Conservation (phyloP, 2,888 invertebrate genomes). For the Minunthozetes semirufus region DNA sequence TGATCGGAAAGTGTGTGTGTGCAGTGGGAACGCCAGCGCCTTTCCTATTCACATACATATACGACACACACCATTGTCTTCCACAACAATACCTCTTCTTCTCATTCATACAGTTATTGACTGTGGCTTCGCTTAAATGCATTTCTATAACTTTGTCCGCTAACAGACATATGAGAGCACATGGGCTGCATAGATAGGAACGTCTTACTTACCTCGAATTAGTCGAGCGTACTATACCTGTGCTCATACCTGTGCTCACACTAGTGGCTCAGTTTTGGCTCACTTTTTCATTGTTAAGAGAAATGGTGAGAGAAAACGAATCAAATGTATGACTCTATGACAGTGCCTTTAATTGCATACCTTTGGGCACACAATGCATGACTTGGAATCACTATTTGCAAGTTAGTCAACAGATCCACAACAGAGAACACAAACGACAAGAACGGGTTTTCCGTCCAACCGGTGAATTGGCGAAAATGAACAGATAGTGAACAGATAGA, state of each 20-base stretch:
- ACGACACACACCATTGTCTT: no score
- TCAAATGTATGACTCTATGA: neutral
- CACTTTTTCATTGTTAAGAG: no score
- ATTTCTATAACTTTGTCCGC: constrained; percentile 22
- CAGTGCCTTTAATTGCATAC: neutral
- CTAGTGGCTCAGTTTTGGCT: neutral
- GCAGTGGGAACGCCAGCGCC: neutral
- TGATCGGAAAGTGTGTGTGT: constrained; percentile 15
- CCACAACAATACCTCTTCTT: constrained; percentile 1
- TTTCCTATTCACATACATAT: neutral
- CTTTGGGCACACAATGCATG: neutral
- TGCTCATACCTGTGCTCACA: constrained; percentile 20
- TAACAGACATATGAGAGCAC: neutral
- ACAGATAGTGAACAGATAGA: no score
- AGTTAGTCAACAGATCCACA: no score
- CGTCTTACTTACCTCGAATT: constrained; percentile 24
- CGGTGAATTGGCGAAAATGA: constrained; percentile 23
- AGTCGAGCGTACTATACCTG: constrained; percentile 14
- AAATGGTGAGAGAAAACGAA: constrained; percentile 18
- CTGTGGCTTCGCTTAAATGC: constrained; percentile 11
- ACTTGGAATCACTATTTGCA: neutral
- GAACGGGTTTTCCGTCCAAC: constrained; percentile 25
- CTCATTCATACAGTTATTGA: neutral
- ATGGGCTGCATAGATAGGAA: neutral
- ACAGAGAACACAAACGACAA: no score